These are phyloP conservation scores for Auanema freiburgensis DNA, from an alignment of 2,888 invertebrate genomes.

Conservation along the genomic window DNA sequence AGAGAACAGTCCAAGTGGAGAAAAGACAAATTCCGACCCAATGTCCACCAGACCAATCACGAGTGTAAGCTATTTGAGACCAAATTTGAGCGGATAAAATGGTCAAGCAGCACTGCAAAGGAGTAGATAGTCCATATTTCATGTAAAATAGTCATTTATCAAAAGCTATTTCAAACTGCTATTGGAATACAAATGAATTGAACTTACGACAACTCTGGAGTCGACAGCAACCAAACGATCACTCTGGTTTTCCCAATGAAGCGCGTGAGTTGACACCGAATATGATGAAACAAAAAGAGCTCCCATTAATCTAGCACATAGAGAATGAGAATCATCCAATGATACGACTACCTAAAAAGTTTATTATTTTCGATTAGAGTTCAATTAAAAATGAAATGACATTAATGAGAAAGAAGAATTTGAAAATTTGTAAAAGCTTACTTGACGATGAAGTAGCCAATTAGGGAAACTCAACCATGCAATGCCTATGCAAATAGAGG, in stretches of 20 bases:
- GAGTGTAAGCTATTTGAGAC: conserved; percentile 57
- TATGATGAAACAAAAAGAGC: conserved; percentile 51
- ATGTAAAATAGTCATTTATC: conserved; percentile 2
- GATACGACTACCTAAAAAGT: conserved; percentile 50
- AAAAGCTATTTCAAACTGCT: neutral
- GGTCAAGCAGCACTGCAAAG: conserved; percentile 51
- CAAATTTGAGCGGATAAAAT: conserved; percentile 62
- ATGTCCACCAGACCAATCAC: conserved; percentile 58
- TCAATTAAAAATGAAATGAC: neutral
- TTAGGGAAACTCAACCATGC: conserved; percentile 60
- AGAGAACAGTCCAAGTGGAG: conserved; percentile 58
- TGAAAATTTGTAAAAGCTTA: conserved; percentile 11
- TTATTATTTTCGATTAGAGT: neutral
- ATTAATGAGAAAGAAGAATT: neutral
- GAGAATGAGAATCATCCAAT: conserved; percentile 56
- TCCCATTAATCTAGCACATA: conserved; percentile 61
- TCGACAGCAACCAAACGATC: conserved; percentile 57
- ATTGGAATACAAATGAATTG: neutral
- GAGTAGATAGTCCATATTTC: neutral
- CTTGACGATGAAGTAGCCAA: conserved; percentile 59
- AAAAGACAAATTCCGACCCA: conserved; percentile 63
- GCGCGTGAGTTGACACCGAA: conserved; percentile 42
- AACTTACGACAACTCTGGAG: conserved; percentile 48
- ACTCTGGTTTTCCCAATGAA: conserved; percentile 50
- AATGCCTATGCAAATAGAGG: conserved; percentile 58